A percentile compares a stretch with the other conserved stretches of the same genome.
phyloP scores from a whole-genome alignment of 1,140 invertebrate genomes.

The Chrysomallon squamiferum region DNA sequence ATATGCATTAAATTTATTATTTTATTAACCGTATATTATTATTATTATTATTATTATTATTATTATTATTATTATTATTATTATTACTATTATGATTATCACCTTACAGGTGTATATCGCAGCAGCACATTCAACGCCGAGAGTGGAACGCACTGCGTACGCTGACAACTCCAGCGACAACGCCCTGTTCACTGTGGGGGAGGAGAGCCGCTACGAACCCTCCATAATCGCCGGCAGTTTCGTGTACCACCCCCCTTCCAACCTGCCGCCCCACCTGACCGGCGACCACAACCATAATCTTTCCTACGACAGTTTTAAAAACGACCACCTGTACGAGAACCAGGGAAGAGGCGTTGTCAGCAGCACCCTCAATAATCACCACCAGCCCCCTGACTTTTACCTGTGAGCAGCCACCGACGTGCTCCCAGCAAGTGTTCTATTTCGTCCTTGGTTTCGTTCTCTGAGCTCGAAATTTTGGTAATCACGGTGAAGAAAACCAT shows the following conservation, averaged over 20 bases:
- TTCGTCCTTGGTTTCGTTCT: too few relatives aligned
- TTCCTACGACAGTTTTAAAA: conserved; percentile 32
- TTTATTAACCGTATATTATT: too few relatives aligned
- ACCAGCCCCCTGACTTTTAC: conserved; percentile 21
- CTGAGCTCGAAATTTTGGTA: too few relatives aligned
- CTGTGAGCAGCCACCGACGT: neutral
- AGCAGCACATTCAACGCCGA: conserved; percentile 7
- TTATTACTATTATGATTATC: too few relatives aligned
- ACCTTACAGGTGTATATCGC: conserved; percentile 3
- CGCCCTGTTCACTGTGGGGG: conserved; percentile 12
- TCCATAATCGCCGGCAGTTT: conserved; percentile 33
- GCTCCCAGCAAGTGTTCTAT: neutral
- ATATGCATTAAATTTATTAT: too few relatives aligned
- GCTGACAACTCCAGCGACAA: conserved; percentile 20
- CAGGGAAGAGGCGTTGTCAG: conserved; percentile 11
- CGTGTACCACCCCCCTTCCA: conserved; percentile 26
- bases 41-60: too few relatives aligned
- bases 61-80: too few relatives aligned
- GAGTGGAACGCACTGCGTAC: conserved; percentile 4
- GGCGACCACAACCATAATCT: conserved; percentile 12
- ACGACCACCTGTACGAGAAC: conserved; percentile 19
- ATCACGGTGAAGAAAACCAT: too few relatives aligned
- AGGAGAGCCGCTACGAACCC: conserved; percentile 22
- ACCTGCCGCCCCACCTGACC: conserved; percentile 22
- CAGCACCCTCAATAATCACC: conserved; percentile 24